phyloP scores from a whole-genome alignment of 1,140 invertebrate species.

The Brachionus rubens region DNA sequence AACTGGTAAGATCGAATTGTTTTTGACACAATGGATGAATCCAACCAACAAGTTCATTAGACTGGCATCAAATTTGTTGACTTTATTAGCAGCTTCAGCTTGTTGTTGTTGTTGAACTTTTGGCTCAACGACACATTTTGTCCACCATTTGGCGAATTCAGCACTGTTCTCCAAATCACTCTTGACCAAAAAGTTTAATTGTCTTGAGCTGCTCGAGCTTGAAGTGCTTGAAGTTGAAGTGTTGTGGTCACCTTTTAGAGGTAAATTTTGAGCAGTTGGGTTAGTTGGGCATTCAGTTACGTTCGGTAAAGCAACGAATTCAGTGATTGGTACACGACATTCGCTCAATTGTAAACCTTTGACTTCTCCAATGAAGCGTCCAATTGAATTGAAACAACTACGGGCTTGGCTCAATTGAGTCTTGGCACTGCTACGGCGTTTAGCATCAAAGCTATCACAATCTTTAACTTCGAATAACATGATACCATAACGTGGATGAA shows the following conservation, averaged over 20 bases:
- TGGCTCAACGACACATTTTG: slow-evolving; percentile 1
- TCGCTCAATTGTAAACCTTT: slow-evolving; percentile 21
- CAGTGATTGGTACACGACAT: slow-evolving; percentile 26
- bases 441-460: slow-evolving; percentile 31
- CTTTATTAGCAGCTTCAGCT: slow-evolving; percentile 8
- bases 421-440: background rate
- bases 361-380: slow-evolving; percentile 8
- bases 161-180: slow-evolving; percentile 11
- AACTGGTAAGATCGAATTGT: slow-evolving; percentile 39
- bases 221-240: slow-evolving; percentile 34
- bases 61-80: slow-evolving; percentile 32
- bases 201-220: background rate
- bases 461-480: slow-evolving; percentile 29
- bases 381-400: slow-evolving; percentile 28
- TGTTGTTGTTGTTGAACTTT: slow-evolving; percentile 20
- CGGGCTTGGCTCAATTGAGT: slow-evolving; percentile 11
- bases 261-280: background rate
- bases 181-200: slow-evolving; percentile 36
- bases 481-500: slow-evolving; percentile 42
- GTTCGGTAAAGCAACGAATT: slow-evolving; percentile 35
- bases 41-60: slow-evolving; percentile 29
- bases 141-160: slow-evolving; percentile 46
- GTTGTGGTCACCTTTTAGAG: slow-evolving; percentile 3
- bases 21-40: slow-evolving; percentile 6
- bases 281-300: slow-evolving; percentile 14